A percentile compares a stretch with the other conserved stretches of the same genome.
These are phyloP conservation scores for Intellagama lesueurii DNA, from an alignment of 2,797 vertebrate species.

Conservation along the genomic window DNA sequence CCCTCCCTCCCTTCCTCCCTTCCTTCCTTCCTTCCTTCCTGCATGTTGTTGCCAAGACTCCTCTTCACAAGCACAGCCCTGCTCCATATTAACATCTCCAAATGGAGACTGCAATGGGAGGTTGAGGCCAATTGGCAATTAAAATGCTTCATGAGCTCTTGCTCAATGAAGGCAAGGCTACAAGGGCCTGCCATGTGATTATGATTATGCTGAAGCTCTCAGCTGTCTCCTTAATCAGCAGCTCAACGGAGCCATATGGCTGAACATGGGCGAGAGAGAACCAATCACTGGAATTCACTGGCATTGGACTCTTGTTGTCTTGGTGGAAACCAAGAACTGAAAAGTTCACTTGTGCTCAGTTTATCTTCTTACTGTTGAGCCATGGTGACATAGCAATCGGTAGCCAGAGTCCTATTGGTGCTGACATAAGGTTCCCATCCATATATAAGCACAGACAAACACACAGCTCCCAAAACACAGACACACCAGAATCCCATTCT, in stretches of 20 bases:
- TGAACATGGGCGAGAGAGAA: not conserved
- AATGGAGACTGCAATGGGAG: not conserved
- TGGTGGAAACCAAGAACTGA: not conserved
- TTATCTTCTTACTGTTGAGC: too few species aligned
- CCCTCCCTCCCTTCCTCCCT: too few species aligned
- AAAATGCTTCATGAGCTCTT: not conserved
- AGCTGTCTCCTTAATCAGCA: not conserved
- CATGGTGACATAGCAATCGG: too few species aligned
- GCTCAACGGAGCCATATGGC: not conserved
- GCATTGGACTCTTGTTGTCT: not conserved
- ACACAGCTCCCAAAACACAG: too few species aligned
- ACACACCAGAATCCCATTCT: too few species aligned
- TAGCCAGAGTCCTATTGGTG: too few species aligned
- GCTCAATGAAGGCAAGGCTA: not conserved
- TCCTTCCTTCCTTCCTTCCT: too few species aligned
- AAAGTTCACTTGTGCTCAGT: too few species aligned
- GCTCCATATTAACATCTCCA: not conserved
- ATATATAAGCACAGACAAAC: too few species aligned
- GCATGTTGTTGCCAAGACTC: not conserved
- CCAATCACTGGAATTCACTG: not conserved
- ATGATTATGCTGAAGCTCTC: not conserved
- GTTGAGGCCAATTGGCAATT: not conserved
- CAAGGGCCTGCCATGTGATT: not conserved
- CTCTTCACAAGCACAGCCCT: not conserved
- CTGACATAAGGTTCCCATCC: too few species aligned